A percentile compares a stretch with the other conserved stretches of the same genome.
These are phyloP conservation scores for Ceratosolen fusciceps DNA, from an alignment of 1,140 invertebrate species.

Conservation along the genomic window DNA sequence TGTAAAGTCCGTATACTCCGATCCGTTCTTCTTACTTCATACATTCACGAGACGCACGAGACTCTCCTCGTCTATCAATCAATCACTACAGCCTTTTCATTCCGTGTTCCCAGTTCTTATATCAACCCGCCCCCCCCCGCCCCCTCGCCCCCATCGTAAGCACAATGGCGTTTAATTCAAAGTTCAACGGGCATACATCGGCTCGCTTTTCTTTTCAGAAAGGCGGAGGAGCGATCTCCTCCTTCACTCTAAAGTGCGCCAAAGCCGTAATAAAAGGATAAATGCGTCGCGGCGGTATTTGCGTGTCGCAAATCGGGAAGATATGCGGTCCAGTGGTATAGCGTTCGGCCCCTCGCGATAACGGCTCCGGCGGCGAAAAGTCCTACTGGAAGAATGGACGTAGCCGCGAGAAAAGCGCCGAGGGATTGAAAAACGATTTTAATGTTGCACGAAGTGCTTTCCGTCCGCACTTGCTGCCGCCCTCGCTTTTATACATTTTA, in stretches of 20 bases:
- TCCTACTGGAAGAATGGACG: conserved; percentile 43
- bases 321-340: conserved; percentile 33
- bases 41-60: too few relatives aligned
- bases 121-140: conserved; percentile 30
- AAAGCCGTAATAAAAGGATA: conserved; percentile 31
- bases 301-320: conserved; percentile 17
- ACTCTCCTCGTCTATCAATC: too few relatives aligned
- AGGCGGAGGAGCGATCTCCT: too few relatives aligned
- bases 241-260: background rate
- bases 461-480: conserved; percentile 38
- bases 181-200: background rate
- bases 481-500: background rate
- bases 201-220: background rate
- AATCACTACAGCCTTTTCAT: too few relatives aligned
- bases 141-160: conserved; percentile 13
- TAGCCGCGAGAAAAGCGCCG: conserved; percentile 44
- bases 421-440: conserved; percentile 55
- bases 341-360: background rate
- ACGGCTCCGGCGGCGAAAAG: background rate
- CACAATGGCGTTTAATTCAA: background rate
- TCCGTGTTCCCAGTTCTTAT: background rate
- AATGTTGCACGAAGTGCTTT: conserved; percentile 55
- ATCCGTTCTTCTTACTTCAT: too few relatives aligned
- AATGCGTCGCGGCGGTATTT: conserved; percentile 11
- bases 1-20: too few relatives aligned